Percentiles rank a stretch among this genome's conserved stretches.
Evolutionary conservation across 1,140 invertebrate species (phyloP).

Genomic region (Drosophila setifemur): DNA sequence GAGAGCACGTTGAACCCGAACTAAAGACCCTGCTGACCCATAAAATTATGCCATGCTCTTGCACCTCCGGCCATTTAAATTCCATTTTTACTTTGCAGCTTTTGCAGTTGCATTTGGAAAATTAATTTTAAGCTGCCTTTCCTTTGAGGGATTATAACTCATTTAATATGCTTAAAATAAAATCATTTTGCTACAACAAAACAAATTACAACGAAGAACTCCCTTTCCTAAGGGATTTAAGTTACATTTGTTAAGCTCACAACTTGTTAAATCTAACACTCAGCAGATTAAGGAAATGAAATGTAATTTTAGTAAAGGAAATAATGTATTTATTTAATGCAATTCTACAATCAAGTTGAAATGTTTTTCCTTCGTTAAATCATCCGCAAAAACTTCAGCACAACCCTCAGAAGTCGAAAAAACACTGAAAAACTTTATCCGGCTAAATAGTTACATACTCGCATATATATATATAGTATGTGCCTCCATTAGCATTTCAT

Average conservation of each 20-base stretch:
- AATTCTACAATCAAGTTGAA: background rate
- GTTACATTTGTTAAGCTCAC: too few relatives aligned
- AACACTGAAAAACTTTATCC: conserved; percentile 29
- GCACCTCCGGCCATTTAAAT: conserved; percentile 6
- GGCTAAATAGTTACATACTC: conserved; percentile 29
- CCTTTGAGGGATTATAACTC: background rate
- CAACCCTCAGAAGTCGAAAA: conserved; percentile 14
- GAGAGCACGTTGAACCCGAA: conserved; percentile 38
- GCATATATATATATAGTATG: conserved; percentile 4
- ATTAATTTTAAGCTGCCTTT: background rate
- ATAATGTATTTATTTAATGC: background rate
- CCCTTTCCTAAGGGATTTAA: too few relatives aligned
- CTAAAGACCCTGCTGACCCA: conserved; percentile 47
- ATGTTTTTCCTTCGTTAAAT: background rate
- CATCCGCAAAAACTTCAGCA: background rate
- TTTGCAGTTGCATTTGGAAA: background rate
- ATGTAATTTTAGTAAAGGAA: too few relatives aligned
- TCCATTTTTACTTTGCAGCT: background rate
- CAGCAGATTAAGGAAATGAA: too few relatives aligned
- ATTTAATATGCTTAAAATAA: background rate
- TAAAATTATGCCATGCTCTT: conserved; percentile 37
- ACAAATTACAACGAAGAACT: too few relatives aligned
- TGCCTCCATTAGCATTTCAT: conserved; percentile 39
- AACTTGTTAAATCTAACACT: too few relatives aligned
- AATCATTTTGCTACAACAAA: too few relatives aligned